These are phyloP conservation scores for Lampris incognitus DNA, from an alignment of 2,113 vertebrate species.

Conservation along the genomic window DNA sequence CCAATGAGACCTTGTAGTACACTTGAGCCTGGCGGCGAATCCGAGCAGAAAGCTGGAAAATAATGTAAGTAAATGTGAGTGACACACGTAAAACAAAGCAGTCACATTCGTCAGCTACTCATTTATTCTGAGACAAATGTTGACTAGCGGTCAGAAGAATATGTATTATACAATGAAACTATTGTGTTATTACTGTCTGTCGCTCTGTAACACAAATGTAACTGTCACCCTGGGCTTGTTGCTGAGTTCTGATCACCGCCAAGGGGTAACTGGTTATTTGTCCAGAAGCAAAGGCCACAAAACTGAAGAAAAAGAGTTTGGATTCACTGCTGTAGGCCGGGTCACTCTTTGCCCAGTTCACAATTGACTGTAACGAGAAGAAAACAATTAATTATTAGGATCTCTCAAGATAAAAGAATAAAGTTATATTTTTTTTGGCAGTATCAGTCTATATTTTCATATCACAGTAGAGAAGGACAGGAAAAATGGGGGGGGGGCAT, in stretches of 20 bases:
- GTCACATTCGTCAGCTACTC: background rate
- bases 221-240: constrained; percentile 77
- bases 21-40: constrained; percentile 42
- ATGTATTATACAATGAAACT: background rate
- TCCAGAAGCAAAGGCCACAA: constrained; percentile 80
- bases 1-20: constrained; percentile 63
- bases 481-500: no score
- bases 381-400: background rate
- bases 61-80: constrained; percentile 22
- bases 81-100: background rate
- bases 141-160: background rate
- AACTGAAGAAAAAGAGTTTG: constrained; percentile 81
- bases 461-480: no score
- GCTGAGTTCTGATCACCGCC: constrained; percentile 81
- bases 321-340: constrained; percentile 74
- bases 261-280: constrained; percentile 81
- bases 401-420: background rate
- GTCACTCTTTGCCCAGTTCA: constrained; percentile 78
- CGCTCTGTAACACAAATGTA: background rate
- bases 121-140: background rate
- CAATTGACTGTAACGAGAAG: constrained; percentile 72
- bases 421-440: no score
- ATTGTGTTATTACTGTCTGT: background rate
- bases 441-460: no score
- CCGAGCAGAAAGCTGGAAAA: constrained; percentile 75